phyloP scores from a whole-genome alignment of 1,140 invertebrate genomes.

The Ooceraea biroi region DNA sequence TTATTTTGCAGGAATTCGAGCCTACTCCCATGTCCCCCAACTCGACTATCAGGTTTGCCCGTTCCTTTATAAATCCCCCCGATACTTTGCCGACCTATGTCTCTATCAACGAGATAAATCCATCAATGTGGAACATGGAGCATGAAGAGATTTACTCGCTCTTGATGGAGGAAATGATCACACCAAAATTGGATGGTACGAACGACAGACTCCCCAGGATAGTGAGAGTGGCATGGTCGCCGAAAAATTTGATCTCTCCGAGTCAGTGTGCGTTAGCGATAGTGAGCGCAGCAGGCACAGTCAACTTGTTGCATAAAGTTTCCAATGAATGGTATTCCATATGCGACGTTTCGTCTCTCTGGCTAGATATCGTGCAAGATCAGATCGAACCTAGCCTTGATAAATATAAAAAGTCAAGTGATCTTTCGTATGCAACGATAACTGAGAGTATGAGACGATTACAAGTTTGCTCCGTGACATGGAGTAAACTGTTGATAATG shows the following conservation, averaged over 20 bases:
- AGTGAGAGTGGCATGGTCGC: constrained; percentile 80
- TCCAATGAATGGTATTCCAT: constrained; percentile 79
- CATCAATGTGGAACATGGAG: constrained; percentile 73
- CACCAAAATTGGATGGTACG: constrained; percentile 77
- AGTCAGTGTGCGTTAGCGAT: constrained; percentile 79
- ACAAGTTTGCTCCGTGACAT: constrained; percentile 78
- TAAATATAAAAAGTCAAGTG: constrained; percentile 40
- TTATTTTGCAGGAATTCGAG: constrained; percentile 78
- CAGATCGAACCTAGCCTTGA: constrained; percentile 58
- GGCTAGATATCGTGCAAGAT: constrained; percentile 68
- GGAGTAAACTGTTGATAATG: constrained; percentile 78
- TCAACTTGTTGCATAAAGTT: constrained; percentile 78
- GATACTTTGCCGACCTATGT: constrained; percentile 73
- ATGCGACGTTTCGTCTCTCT: constrained; percentile 74
- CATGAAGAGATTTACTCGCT: constrained; percentile 78
- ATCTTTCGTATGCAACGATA: constrained; percentile 37
- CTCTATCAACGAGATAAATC: constrained; percentile 69
- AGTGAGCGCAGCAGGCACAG: constrained; percentile 79
- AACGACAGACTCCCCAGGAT: constrained; percentile 70
- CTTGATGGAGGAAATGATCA: constrained; percentile 77
- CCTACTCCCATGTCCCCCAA: constrained; percentile 78
- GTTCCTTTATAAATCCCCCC: constrained; percentile 81
- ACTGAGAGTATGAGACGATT: constrained; percentile 70
- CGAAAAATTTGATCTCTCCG: constrained; percentile 77
- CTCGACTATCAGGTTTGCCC: constrained; percentile 75